phyloP scores from a whole-genome alignment of 2,113 vertebrate species.

The Ondatra zibethicus region DNA sequence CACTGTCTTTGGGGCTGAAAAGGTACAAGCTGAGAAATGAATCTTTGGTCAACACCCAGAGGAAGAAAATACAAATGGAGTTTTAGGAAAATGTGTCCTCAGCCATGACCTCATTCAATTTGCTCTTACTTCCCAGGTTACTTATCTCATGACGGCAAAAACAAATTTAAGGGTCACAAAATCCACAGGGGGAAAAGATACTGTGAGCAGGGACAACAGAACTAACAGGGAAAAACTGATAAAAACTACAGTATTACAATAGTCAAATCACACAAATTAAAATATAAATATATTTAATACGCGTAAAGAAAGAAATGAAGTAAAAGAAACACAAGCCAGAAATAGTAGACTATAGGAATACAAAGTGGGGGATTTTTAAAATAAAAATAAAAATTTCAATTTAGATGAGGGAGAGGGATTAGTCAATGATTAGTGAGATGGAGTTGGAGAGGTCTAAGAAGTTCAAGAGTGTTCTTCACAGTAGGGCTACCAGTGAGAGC shows the following conservation, averaged over 20 bases:
- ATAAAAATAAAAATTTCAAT: background rate
- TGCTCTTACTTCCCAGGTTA: conserved; percentile 21
- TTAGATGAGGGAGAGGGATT: background rate
- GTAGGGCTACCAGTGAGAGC: background rate
- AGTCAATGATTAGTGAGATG: background rate
- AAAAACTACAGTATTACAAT: conserved; percentile 10
- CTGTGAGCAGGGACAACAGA: background rate
- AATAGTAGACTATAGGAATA: conserved; percentile 22
- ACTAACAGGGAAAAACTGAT: conserved; percentile 8
- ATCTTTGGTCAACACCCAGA: background rate
- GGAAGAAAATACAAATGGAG: conserved; percentile 46
- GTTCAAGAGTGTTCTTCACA: background rate
- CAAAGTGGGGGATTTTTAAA: background rate
- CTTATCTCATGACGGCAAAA: conserved; percentile 19
- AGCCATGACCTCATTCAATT: background rate
- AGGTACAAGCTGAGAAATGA: conserved; percentile 14
- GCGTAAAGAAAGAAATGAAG: conserved; percentile 27
- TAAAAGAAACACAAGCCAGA: conserved; percentile 2
- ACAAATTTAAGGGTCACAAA: background rate
- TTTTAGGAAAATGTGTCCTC: conserved; percentile 33
- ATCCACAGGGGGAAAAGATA: background rate
- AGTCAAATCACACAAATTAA: conserved; percentile 10
- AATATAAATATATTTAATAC: conserved; percentile 43
- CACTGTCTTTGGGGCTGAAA: background rate
- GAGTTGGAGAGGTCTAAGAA: background rate